phyloP scores from a whole-genome alignment of 2,113 vertebrate genomes.

The Phasianus colchicus region DNA sequence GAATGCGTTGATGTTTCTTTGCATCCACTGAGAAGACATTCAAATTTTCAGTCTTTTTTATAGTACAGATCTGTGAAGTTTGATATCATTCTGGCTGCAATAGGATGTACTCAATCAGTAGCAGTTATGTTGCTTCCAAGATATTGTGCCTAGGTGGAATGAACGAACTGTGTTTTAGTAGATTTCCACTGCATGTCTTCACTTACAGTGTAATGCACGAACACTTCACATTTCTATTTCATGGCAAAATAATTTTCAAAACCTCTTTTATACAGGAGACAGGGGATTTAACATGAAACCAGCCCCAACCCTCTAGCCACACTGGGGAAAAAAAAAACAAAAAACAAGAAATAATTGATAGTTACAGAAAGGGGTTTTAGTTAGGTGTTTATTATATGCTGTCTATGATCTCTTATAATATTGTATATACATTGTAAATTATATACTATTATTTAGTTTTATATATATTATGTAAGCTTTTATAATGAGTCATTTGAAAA shows the following conservation, averaged over 20 bases:
- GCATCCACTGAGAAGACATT: background rate
- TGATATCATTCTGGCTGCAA: background rate
- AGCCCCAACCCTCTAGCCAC: background rate
- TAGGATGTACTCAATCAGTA: conserved; percentile 6
- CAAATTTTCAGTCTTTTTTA: conserved; percentile 5
- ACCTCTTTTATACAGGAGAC: background rate
- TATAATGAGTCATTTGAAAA: background rate
- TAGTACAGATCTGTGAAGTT: background rate
- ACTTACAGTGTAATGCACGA: background rate
- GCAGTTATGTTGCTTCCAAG: background rate
- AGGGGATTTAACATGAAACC: background rate
- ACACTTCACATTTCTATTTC: background rate
- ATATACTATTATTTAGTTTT: background rate
- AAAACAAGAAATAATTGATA: background rate
- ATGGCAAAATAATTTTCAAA: background rate
- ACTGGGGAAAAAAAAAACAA: background rate
- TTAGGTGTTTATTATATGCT: too few species aligned
- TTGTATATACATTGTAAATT: too few species aligned
- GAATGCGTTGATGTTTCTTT: conserved; percentile 5
- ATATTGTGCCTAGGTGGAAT: background rate
- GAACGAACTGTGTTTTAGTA: background rate
- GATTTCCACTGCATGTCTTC: background rate
- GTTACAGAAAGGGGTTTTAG: too few species aligned
- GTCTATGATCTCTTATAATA: too few species aligned
- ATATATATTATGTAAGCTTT: background rate